Evolutionary conservation across 2,888 invertebrate genomes (phyloP), one percentile per base, ranked within the genome.

Genomic region (Caenorhabditis sp.): DNA sequence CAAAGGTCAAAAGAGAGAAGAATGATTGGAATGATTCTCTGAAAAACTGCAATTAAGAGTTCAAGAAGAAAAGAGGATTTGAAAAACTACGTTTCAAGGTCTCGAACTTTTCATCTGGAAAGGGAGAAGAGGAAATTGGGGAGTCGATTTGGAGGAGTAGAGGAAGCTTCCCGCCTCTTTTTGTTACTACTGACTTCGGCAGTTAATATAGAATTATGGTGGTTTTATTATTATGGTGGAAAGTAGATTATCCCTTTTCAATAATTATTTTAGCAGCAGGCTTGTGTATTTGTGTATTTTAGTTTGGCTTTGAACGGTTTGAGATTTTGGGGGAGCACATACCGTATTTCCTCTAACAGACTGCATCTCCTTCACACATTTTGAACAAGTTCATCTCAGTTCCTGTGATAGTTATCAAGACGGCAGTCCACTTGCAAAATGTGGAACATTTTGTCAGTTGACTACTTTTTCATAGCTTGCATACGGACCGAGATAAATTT

Each of bases 161-260:
- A n/a, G 19, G 7, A 44, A 41, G 72, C 59, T 47, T 35, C 31
- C 64, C 64, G 64, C 64, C 64, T 31, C 64, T 47, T 44, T 66
- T 38, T 54, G 6, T 56, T 54, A 54, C 31, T 35, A 38, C 41
- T 10, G 54, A 70, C 69, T 47, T 47, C 47, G 69, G 58, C 54
- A 70, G 56, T 70, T 31, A 70, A n/a, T 26, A 70, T 56, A n/a
- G 56, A 70, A 58, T 70, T 58, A 56, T 70, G 28, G 26, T 56
- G n/a, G 54, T 54, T 56, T 70, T 58, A 70, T 58, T 44, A 44
- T 56, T n/a, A n/a, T n/a, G 38, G 47, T 41, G 56, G 54, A 44
- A 63, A 51, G 54, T 14, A 66, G 66, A 66, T 47, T 51, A 49
- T 49, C 44, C 66, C 22, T 14, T 19, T 28, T 22, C n/a, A n/a